Base-by-base conservation (phyloP, 2,113 vertebrate species). In the Pachycephala philippinensis region DNA sequence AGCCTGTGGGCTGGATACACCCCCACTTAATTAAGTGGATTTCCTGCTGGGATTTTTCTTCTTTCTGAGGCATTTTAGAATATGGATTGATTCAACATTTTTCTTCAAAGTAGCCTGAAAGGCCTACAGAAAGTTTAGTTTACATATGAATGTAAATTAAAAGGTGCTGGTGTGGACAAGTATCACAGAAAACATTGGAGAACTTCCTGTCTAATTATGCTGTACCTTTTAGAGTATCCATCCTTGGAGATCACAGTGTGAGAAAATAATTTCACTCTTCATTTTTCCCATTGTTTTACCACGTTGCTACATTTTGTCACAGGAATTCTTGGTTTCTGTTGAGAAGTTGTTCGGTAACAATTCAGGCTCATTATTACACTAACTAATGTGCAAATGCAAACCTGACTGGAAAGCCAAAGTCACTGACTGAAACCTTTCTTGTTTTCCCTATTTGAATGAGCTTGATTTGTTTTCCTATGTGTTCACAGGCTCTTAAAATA, bases 401-500 rank as follows among this genome's bases (percentile, higher is more conserved):
- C 50, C 52, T 86, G 72, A 26, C 60, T n/a, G 69, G 87, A 75
- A 94, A 89, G 69, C 28, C 65, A 40, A 78, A 87, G 63, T 16
- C 9, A 1, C 49, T 89, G 86, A 80, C 39, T 86, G 82, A 91
- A 86, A 47, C 15, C 28, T 90, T 65, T 30, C 68, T 60, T 94
- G 44, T 31, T 85, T 94, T 60, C 52, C 61, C 31, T 69, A 4
- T 50, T 94, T 80, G 24, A 94, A 86, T 95, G 81, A 77, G 50
- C 76, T 65, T 94, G 26, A 72, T 87, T 66, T 95, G 56, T 97
- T 95, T 94, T 69, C 90, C 94, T 86, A 95, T 98, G 80, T 95
- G 82, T 92, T 96, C 97, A 40, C 97, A 99, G 99, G 99, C 99
- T 93, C 97, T 99, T 96, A 98, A 99, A 97, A 95, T 99, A 95